phyloP scores from a whole-genome alignment of 2,797 vertebrate genomes.

The Enteromius fasciolatus region DNA sequence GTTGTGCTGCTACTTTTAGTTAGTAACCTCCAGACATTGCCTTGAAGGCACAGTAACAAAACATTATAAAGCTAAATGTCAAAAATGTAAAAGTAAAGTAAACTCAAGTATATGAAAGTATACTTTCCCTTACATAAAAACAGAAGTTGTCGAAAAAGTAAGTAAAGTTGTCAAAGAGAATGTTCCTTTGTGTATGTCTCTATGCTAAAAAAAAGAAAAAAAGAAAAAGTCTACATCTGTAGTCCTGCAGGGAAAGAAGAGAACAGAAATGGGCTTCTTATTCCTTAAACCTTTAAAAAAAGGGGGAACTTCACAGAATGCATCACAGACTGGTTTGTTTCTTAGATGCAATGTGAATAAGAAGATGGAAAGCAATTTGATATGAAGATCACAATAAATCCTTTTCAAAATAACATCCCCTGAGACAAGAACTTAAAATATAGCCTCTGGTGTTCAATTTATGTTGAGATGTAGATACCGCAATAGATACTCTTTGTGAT shows the following conservation, averaged over 20 bases:
- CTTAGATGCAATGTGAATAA: slow-evolving; percentile 44
- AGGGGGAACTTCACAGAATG: slow-evolving; percentile 1
- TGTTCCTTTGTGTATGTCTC: background rate
- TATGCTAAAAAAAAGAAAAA: background rate
- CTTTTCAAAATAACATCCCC: background rate
- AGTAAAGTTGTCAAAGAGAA: slow-evolving; percentile 2
- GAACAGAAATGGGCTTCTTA: background rate
- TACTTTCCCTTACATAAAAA: background rate
- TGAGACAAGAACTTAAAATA: slow-evolving; percentile 32
- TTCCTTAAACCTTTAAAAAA: slow-evolving; percentile 5
- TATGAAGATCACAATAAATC: slow-evolving; percentile 9
- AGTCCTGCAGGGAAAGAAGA: slow-evolving; percentile 3
- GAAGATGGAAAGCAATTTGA: slow-evolving; percentile 13
- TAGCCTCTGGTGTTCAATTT: slow-evolving; percentile 28
- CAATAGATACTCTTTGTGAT: slow-evolving; percentile 38
- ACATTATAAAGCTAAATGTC: background rate
- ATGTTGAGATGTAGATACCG: slow-evolving; percentile 21
- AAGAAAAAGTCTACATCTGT: background rate
- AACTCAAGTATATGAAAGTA: background rate
- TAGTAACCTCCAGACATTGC: background rate
- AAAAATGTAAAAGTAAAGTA: background rate
- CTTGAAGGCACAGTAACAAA: background rate
- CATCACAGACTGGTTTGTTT: slow-evolving; percentile 35
- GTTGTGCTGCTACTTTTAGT: background rate
- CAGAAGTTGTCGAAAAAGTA: background rate